Evolutionary conservation across 2,113 vertebrate species (phyloP), one percentile per base, ranked within the genome.

Genomic region (Lepus americanus): DNA sequence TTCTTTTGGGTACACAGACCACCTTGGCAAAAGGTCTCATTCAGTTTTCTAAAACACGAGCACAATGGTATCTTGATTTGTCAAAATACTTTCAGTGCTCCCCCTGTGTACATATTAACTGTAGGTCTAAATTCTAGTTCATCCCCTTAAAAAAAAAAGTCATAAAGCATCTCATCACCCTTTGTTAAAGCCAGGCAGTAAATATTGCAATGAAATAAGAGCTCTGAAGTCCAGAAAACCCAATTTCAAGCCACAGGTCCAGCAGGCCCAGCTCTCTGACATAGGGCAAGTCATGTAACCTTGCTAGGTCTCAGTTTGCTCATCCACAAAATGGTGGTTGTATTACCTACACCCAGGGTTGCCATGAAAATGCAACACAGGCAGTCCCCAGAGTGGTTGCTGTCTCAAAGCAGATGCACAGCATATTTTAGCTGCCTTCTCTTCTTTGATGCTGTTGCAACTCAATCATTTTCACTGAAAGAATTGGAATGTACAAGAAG

Each of bases 1-100:
- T 63, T 87, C 27, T 87, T 77, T 86, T 72, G 29, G 20, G 17
- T 51, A 19, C 7, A 22, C 39, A 94, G 5, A 64, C 25, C n/a
- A 29, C 29, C 9, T 51, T 70, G 27, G 29, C 39, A 77, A 89
- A 81, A 85, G 33, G 70, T 67, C 5, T n/a, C 5, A 70, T 86
- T 19, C 44, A 69, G 29, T 92, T 79, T 95, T 87, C 49, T 29
- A 51, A 69, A 94, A 55, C 6, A 17, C 17, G 74, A 92, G n/a
- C 80, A 27, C 51, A 94, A 76, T 2, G 78, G 23, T 53, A 61
- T 86, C 63, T 66, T 91, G 63, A 78, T 66, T 36, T 82, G 9
- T 13, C 76, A 49, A 77, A 78, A 92, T 70, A n/a, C 11, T 73
- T 44, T 89, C 89, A 94, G 27, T n/a, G 9, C 16, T 84, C 84